Evolutionary conservation across 2,113 vertebrate species (phyloP).

Genomic region (Holacanthus passer): DNA sequence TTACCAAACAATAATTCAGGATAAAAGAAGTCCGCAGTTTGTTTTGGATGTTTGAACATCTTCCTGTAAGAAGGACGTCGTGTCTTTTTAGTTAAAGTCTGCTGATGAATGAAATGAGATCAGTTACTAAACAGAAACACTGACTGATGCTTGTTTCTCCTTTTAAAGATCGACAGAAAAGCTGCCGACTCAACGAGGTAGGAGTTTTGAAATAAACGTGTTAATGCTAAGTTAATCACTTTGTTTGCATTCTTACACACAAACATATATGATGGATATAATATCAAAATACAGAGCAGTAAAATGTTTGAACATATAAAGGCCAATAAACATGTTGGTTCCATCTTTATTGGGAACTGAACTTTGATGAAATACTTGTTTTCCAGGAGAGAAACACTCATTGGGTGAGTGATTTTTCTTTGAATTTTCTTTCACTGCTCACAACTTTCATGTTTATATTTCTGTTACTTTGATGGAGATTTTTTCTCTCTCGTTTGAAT

Average conservation of each 20-base stretch:
- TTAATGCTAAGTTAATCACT: background rate
- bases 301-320: background rate
- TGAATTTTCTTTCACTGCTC: background rate
- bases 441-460: background rate
- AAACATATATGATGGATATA: background rate
- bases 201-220: background rate
- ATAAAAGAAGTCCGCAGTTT: no score
- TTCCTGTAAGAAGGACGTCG: no score
- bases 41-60: no score
- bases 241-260: background rate
- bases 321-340: background rate
- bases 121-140: background rate
- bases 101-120: no score
- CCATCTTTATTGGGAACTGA: background rate
- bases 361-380: background rate
- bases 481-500: background rate
- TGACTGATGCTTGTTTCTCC: background rate
- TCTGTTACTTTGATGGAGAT: background rate
- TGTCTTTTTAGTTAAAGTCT: no score
- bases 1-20: no score
- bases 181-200: background rate
- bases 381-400: background rate
- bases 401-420: constrained; percentile 7
- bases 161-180: constrained; percentile 10
- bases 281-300: background rate